Evolutionary conservation across 2,113 vertebrate genomes (phyloP).

Genomic region (Microtus ochrogaster): DNA sequence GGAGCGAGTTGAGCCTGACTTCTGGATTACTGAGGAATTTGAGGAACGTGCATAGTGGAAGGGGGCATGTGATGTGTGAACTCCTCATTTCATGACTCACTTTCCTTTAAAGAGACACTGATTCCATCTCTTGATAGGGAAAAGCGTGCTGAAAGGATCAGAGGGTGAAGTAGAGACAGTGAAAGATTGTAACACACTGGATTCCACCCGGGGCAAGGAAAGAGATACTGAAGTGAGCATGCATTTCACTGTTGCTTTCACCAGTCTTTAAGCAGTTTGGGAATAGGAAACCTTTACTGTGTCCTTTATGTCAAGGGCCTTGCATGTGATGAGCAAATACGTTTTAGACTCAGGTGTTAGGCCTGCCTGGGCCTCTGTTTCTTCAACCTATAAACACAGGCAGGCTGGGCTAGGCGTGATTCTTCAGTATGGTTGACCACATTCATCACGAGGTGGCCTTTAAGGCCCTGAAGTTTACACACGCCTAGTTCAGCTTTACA

Average conservation of each 20-base stretch:
- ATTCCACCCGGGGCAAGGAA: neutral
- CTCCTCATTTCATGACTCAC: neutral
- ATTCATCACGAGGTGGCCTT: neutral
- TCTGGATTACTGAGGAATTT: neutral
- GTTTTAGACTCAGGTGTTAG: neutral
- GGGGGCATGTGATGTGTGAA: neutral
- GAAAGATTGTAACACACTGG: neutral
- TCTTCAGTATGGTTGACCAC: neutral
- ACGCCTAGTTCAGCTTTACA: neutral
- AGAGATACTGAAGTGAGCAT: no score
- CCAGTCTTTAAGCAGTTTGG: neutral
- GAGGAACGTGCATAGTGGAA: neutral
- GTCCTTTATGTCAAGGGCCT: neutral
- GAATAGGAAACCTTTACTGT: neutral
- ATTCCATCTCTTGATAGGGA: neutral
- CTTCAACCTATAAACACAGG: neutral
- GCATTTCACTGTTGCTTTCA: neutral
- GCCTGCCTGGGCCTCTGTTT: neutral
- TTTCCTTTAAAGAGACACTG: constrained; percentile 14
- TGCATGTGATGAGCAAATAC: neutral
- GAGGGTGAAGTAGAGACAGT: neutral
- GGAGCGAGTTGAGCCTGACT: neutral
- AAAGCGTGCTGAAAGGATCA: neutral
- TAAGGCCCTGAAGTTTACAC: neutral
- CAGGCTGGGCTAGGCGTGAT: neutral